These are phyloP conservation scores for Neoitamus cyanurus DNA, from an alignment of 2,888 invertebrate species.

Conservation along the genomic window DNA sequence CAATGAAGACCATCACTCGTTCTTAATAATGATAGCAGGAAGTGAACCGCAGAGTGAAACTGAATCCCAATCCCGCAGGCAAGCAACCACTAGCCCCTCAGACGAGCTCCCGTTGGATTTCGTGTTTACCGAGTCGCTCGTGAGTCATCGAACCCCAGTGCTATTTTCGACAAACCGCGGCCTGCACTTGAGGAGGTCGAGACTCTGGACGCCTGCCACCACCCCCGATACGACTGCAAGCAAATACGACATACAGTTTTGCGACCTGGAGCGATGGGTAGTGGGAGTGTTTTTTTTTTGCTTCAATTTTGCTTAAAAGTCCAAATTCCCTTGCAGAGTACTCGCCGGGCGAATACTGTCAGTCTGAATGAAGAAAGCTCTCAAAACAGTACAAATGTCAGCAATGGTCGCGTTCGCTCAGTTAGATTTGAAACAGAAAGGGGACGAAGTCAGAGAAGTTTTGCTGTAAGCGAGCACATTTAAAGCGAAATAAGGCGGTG, in stretches of 20 bases:
- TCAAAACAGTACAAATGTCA: background rate
- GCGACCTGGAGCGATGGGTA: conserved; percentile 52
- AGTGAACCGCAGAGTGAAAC: background rate
- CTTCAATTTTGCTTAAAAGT: no score
- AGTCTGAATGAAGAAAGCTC: conserved; percentile 30
- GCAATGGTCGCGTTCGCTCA: conserved; percentile 36
- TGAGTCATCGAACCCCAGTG: conserved; percentile 49
- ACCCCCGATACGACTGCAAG: background rate
- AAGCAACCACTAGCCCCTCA: background rate
- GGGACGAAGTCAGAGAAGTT: background rate
- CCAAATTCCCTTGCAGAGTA: conserved; percentile 42
- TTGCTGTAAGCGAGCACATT: background rate
- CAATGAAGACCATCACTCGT: background rate
- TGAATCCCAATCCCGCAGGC: background rate
- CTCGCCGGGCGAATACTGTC: conserved; percentile 46
- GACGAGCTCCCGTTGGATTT: background rate
- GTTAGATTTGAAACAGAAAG: conserved; percentile 47
- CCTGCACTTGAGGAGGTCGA: conserved; percentile 40
- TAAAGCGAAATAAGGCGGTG: background rate
- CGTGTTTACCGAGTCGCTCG: conserved; percentile 28
- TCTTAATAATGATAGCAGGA: conserved; percentile 10
- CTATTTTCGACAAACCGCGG: conserved; percentile 50
- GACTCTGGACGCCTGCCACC: conserved; percentile 9
- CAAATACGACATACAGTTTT: conserved; percentile 49
- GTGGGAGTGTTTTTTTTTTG: no score